Evolutionary conservation across 2,797 vertebrate genomes (phyloP).

Genomic region (Octomys mimax): DNA sequence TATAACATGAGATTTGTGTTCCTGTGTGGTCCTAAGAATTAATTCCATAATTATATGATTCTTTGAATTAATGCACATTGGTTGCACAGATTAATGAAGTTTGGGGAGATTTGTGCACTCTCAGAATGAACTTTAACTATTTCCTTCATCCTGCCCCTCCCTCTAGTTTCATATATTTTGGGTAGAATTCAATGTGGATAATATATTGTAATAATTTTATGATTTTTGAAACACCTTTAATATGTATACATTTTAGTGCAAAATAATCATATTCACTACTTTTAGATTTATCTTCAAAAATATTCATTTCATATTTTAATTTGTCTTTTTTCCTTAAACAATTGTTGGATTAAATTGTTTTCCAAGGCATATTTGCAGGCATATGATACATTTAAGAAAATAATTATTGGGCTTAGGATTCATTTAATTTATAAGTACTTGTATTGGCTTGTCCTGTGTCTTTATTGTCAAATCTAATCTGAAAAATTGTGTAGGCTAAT

Average conservation of each 20-base stretch:
- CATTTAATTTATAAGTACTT: not conserved
- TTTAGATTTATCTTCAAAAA: not conserved
- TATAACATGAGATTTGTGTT: not conserved
- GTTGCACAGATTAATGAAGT: not conserved
- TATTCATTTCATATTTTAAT: not conserved
- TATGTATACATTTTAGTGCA: not conserved
- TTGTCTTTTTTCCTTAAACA: not conserved
- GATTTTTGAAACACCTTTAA: not conserved
- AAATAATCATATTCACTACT: not conserved
- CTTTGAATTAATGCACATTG: not conserved
- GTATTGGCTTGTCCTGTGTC: not conserved
- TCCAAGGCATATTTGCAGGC: not conserved
- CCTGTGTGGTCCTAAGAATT: not conserved
- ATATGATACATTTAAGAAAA: not conserved
- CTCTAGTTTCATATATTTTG: not conserved
- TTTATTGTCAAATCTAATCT: slow-evolving; percentile 25
- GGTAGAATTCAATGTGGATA: not conserved
- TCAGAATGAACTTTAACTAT: not conserved
- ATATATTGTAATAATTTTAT: not conserved
- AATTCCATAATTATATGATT: not conserved
- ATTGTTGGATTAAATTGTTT: not conserved
- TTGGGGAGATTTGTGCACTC: not conserved
- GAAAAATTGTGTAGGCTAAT: not conserved
- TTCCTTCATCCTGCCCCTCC: not conserved
- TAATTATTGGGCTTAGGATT: not conserved